Base-by-base conservation (phyloP, 1,140 invertebrate genomes). In the Pogonomyrmex californicus region DNA sequence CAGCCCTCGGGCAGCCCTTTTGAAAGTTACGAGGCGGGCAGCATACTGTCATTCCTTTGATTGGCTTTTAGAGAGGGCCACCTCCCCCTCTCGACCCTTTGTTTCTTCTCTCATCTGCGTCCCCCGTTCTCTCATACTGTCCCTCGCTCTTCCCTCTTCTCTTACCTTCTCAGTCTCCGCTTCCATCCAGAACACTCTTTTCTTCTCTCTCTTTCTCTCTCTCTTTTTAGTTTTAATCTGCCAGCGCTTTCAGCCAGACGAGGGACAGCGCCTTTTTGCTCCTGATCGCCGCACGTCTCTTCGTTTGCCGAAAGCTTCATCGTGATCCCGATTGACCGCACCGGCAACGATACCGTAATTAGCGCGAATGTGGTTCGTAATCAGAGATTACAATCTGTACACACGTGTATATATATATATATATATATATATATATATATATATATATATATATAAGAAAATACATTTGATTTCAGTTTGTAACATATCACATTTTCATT, bases 31-130 rank as follows among this genome's bases (percentile, higher is more conserved):
- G 87, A 93, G 93, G 93, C 90, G 92, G 91, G 86, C 90, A 91
- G 75, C 88, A 85, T 91, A 93, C 92, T 93, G 93, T 93, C 93
- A 93, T 93, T 93, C 90, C 90, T 92, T 93, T 93, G 93, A 93
- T 93, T 93, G 93, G 93, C 93, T 93, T 93, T 92, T 93, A 92
- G 92, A 92, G 88, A 77, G 86, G 87, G 65, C 90, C 89, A 91
- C 87, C 79, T 87, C 75, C 70, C 49, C 68, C n/a, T 65, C 76
- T 62, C 63, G 85, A 62, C 78, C 82, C 83, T 90, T 87, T 90
- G 86, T 90, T 82, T 86, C 44, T 86, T 75, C 85, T 85, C 73
- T 82, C 60, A 86, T 87, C 88, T 76, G 58, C 83, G 68, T 36
- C 51, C 54, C 17, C 33, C 17, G 49, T 23, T 51, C 44, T 41